Conservation (phyloP, 2,113 vertebrate genomes). For the Muntiacus muntjak region DNA sequence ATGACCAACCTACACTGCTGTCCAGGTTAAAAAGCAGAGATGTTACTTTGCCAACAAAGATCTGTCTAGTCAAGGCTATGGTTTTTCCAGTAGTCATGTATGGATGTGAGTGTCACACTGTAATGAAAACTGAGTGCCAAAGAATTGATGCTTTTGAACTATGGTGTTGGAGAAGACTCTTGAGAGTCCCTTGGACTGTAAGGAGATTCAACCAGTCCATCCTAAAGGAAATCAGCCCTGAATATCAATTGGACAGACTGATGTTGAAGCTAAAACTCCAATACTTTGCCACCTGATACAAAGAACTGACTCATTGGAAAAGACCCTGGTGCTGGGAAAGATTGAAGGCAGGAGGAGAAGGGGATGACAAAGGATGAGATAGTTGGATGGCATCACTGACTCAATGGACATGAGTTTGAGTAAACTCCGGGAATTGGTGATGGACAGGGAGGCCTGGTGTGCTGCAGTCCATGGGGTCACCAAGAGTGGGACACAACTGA, state of each 20-base stretch:
- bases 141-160: neutral
- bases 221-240: neutral
- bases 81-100: neutral
- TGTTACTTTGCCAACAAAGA: neutral
- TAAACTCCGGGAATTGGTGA: neutral
- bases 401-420: neutral
- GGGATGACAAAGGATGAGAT: neutral
- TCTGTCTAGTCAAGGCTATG: neutral
- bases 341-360: neutral
- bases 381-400: neutral
- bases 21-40: neutral
- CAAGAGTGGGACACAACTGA: neutral
- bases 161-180: neutral
- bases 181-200: neutral
- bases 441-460: neutral
- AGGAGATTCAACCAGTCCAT: neutral
- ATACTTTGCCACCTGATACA: neutral
- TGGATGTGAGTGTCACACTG: neutral
- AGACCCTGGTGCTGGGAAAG: neutral
- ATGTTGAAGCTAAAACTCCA: neutral
- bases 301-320: neutral
- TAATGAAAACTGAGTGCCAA: neutral
- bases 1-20: neutral
- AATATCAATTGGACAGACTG: neutral
- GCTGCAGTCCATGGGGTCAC: neutral